Percentiles rank a stretch among this genome's conserved stretches.
Conservation (phyloP, 2,797 vertebrate genomes). For the Oceanodroma leucorhoa region DNA sequence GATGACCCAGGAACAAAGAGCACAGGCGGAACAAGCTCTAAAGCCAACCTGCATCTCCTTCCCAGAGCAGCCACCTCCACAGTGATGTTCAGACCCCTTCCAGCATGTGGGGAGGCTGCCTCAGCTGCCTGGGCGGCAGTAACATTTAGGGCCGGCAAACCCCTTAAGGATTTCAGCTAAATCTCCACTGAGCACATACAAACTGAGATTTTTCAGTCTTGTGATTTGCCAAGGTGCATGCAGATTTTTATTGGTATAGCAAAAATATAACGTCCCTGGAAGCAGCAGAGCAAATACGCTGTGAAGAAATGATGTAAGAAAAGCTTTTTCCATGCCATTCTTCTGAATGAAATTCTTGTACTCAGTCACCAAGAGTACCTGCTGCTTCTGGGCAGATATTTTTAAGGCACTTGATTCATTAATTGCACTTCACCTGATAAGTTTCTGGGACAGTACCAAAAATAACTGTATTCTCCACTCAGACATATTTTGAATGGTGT, state of each 20-base stretch:
- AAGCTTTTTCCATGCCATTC: neutral
- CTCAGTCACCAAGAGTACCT: slow-evolving; percentile 54
- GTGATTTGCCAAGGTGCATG: neutral
- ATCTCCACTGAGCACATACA: neutral
- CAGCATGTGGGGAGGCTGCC: neutral
- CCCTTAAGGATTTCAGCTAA: neutral
- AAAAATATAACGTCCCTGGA: neutral
- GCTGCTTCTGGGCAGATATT: slow-evolving; percentile 64
- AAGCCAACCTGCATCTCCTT: neutral
- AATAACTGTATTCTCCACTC: slow-evolving; percentile 46
- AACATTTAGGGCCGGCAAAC: neutral
- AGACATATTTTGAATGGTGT: slow-evolving; percentile 46
- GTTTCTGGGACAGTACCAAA: slow-evolving; percentile 54
- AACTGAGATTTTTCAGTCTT: neutral
- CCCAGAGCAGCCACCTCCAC: neutral
- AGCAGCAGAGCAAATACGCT: neutral
- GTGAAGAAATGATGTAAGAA: neutral
- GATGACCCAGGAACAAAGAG: neutral
- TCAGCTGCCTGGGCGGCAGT: neutral
- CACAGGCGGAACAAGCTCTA: neutral
- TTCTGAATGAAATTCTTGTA: slow-evolving; percentile 63
- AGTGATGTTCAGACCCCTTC: neutral
- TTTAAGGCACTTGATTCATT: slow-evolving; percentile 68
- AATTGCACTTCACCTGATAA: slow-evolving; percentile 69
- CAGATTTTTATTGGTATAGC: neutral